A percentile compares a stretch with the other conserved stretches of the same genome.
Evolutionary conservation across 2,113 vertebrate species (phyloP).

Genomic region (Himantopus leucocephalus): DNA sequence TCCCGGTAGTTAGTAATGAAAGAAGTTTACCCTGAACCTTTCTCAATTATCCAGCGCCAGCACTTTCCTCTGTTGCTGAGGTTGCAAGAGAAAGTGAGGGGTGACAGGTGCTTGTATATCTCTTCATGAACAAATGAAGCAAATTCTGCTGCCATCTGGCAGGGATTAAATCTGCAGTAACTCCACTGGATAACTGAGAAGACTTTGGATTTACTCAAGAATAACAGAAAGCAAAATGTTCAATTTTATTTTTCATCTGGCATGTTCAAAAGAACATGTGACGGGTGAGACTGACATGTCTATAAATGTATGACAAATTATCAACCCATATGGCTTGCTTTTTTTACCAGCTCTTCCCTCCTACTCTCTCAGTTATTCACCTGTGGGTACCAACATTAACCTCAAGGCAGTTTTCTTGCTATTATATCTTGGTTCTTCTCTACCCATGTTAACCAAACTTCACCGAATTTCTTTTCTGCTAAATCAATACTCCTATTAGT

Average conservation of each 20-base stretch:
- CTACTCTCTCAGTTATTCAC: not conserved
- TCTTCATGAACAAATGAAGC: not conserved
- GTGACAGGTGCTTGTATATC: conserved; percentile 20
- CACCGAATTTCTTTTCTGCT: not conserved
- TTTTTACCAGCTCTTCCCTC: not conserved
- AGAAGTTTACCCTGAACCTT: conserved; percentile 22
- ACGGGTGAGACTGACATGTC: not conserved
- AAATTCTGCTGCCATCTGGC: conserved; percentile 7
- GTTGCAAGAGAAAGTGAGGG: conserved; percentile 3
- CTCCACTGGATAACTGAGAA: not conserved
- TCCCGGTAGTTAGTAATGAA: conserved; percentile 39
- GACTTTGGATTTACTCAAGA: not conserved
- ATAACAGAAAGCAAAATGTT: not conserved
- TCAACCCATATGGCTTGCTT: not conserved
- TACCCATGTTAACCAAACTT: not conserved
- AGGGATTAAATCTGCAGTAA: not conserved
- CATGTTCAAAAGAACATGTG: conserved; percentile 16
- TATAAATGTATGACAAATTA: not conserved
- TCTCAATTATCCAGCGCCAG: conserved; percentile 11
- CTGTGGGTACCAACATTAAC: not conserved
- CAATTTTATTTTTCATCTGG: not conserved
- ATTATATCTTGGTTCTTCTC: not conserved
- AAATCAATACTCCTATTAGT: not conserved
- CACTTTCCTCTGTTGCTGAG: conserved; percentile 13
- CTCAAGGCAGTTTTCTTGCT: not conserved